Percentiles rank a stretch among this genome's conserved stretches.
These are phyloP conservation scores for Seriola rivoliana DNA, from an alignment of 2,113 vertebrate species.

Conservation along the genomic window DNA sequence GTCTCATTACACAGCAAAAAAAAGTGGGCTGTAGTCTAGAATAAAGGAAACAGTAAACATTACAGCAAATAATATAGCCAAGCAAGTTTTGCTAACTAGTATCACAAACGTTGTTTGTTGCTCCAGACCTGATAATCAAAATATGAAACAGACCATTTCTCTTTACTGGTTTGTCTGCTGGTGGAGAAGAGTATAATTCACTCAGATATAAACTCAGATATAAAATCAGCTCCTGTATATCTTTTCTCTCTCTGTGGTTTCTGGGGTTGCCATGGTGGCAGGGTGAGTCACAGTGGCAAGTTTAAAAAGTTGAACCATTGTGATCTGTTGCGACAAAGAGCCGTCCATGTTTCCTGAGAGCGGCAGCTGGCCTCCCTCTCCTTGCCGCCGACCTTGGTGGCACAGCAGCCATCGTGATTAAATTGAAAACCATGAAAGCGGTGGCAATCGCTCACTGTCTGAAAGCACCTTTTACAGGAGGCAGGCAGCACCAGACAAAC, in stretches of 20 bases:
- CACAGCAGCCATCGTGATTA: not conserved
- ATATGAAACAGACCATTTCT: not conserved
- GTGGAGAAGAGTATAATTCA: not conserved
- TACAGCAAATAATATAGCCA: not conserved
- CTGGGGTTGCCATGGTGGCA: slow-evolving; percentile 7
- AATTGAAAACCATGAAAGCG: not conserved
- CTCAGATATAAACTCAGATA: too few relatives aligned
- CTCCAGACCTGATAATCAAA: not conserved
- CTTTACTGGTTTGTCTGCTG: not conserved
- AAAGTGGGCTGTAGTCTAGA: not conserved
- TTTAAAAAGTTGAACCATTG: not conserved
- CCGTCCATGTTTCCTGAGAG: too few relatives aligned
- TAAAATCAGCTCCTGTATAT: not conserved
- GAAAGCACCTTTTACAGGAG: slow-evolving; percentile 5
- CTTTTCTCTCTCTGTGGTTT: not conserved
- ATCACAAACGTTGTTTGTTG: not conserved
- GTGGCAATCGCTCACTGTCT: not conserved
- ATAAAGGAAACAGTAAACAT: not conserved
- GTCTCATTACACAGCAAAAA: not conserved
- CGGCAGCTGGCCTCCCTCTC: not conserved
- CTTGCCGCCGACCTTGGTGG: not conserved
- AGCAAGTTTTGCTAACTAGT: not conserved
- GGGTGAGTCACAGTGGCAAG: not conserved
- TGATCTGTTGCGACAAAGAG: not conserved
- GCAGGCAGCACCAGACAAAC: not conserved